Conservation (phyloP, 2,888 invertebrate genomes). For the Copidosoma aretas region DNA sequence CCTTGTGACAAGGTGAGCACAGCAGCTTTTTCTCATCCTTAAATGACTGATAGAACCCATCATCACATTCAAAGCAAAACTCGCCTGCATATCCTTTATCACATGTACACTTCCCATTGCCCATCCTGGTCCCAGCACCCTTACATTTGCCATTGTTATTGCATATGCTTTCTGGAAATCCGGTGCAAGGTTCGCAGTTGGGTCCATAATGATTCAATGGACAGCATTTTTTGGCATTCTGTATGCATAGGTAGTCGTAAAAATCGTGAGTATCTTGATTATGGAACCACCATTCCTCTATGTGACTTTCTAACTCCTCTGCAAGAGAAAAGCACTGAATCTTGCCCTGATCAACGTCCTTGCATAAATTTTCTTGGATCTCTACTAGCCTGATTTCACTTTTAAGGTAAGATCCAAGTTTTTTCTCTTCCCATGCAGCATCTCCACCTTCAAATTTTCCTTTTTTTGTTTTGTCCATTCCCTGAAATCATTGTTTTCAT, state of each 20-base stretch:
- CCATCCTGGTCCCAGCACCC: conserved; percentile 91
- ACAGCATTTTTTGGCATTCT: conserved; percentile 80
- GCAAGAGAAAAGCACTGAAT: conserved; percentile 84
- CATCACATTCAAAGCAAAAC: conserved; percentile 78
- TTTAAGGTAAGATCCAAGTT: conserved; percentile 79
- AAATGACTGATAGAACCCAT: conserved; percentile 77
- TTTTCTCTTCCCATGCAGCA: conserved; percentile 91
- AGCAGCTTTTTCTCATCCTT: conserved; percentile 76
- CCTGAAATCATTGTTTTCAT: conserved; percentile 63
- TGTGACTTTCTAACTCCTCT: conserved; percentile 79
- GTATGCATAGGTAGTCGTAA: conserved; percentile 80
- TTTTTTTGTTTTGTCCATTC: conserved; percentile 80
- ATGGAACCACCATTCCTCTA: conserved; percentile 91
- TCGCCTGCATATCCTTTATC: conserved; percentile 76
- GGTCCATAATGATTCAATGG: conserved; percentile 83
- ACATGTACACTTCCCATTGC: conserved; percentile 90
- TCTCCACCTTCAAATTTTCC: conserved; percentile 93
- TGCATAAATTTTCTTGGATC: conserved; percentile 87
- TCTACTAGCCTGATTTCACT: conserved; percentile 91
- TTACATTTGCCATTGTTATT: conserved; percentile 82
- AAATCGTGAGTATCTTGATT: conserved; percentile 68
- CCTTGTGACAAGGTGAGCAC: conserved; percentile 79
- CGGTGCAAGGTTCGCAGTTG: conserved; percentile 80
- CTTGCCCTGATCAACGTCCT: conserved; percentile 74
- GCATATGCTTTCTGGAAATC: conserved; percentile 78